Evolutionary conservation across 2,797 vertebrate species (phyloP).

Genomic region (Hemitrygon akajei): DNA sequence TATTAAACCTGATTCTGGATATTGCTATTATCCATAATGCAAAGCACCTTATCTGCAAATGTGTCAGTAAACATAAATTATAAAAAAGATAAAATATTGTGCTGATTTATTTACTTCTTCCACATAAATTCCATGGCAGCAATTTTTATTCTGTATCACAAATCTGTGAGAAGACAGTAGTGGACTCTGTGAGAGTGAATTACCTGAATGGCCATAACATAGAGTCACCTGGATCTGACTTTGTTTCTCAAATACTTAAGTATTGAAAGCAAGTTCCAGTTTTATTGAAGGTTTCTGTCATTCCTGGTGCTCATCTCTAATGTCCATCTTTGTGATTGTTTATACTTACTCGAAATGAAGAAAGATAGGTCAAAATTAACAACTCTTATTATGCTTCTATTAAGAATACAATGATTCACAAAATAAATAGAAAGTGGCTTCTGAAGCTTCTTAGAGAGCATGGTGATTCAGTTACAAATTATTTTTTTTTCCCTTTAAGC

Average conservation of each 20-base stretch:
- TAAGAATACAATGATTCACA: not conserved
- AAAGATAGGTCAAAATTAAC: not conserved
- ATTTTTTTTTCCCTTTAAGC: not conserved
- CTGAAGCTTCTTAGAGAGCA: not conserved
- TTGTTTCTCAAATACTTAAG: not conserved
- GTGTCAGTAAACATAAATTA: no score
- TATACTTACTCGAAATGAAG: not conserved
- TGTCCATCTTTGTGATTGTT: not conserved
- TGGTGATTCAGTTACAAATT: slow-evolving; percentile 7
- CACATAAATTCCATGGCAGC: no score
- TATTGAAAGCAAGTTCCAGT: not conserved
- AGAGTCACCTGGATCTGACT: no score
- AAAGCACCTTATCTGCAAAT: no score
- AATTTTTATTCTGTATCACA: no score
- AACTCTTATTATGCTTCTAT: not conserved
- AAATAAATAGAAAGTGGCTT: not conserved
- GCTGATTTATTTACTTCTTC: no score
- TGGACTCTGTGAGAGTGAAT: no score
- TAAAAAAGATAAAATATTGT: no score
- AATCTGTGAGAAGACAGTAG: no score
- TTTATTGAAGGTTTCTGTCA: not conserved
- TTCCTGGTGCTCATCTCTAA: not conserved
- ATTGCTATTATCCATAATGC: no score
- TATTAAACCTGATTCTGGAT: no score
- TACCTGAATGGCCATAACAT: no score